Evolutionary conservation across 2,888 invertebrate species (phyloP).

Genomic region (Thymelicus sylvestris): DNA sequence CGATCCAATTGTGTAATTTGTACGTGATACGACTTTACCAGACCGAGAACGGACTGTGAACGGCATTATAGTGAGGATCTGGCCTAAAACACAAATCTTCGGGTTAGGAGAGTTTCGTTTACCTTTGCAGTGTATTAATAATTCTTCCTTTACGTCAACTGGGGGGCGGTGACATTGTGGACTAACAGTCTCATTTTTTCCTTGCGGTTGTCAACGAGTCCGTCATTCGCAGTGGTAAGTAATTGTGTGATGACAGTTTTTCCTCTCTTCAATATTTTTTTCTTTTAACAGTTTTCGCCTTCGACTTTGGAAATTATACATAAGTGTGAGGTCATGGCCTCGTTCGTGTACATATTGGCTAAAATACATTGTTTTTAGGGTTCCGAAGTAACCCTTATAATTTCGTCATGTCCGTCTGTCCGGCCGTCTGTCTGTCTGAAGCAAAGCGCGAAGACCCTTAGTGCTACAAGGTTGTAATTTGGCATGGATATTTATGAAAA

Average conservation of each 20-base stretch:
- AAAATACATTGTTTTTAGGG: neutral
- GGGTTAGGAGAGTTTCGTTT: neutral
- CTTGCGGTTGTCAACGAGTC: neutral
- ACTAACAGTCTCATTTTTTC: neutral
- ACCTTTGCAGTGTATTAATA: neutral
- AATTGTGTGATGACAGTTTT: slow-evolving; percentile 10
- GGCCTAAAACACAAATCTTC: neutral
- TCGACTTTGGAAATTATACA: neutral
- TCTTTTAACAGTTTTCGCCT: neutral
- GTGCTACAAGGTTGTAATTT: too few relatives aligned
- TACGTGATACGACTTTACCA: too few relatives aligned
- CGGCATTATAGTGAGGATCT: too few relatives aligned
- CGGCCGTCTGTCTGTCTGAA: too few relatives aligned
- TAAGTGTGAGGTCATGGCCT: neutral
- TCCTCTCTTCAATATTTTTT: neutral
- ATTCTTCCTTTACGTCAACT: slow-evolving; percentile 8
- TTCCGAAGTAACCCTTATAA: too few relatives aligned
- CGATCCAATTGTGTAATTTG: too few relatives aligned
- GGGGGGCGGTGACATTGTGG: slow-evolving; percentile 8
- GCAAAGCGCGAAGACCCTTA: too few relatives aligned
- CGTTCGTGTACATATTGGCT: neutral
- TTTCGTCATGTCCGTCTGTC: too few relatives aligned
- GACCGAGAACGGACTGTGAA: too few relatives aligned
- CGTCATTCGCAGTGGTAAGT: slow-evolving; percentile 1
- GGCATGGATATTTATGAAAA: too few relatives aligned